Evolutionary conservation across 2,888 invertebrate species (phyloP), one percentile per base, ranked within the genome.

Genomic region (Eupithecia pulchellata): DNA sequence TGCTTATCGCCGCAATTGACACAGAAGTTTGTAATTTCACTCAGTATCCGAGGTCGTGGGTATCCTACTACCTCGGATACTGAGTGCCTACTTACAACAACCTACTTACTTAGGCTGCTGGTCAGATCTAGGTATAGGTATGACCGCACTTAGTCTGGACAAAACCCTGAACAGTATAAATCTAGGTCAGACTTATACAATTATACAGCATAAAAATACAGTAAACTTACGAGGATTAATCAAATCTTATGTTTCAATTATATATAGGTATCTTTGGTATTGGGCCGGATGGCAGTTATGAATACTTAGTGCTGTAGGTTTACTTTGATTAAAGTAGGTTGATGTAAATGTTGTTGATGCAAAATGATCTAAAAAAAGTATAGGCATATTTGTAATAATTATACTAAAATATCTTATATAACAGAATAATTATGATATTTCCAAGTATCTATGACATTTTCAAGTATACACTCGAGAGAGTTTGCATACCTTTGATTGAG

Each of bases 1-100:
- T 72, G 75, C 80, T 77, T 82, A 84, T 77, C 77, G 81, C 83
- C 84, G 63, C 87, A 86, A 84, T 83, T 72, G 27, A 80, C 64
- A 42, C 78, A 68, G 39, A 42, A 20, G 30, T 29, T 65, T 72
- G 75, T 73, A 72, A 76, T 66, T 42, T 11, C 65, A 72, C 68
- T 75, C 58, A 66, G 62, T 30, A n/a, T 34, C 34, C 61, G 61
- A 61, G 32, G 61, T 61, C 32, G 30, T 29, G 6, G 2, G 27
- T n/a, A n/a, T n/a, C n/a, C n/a, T n/a, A n/a, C n/a, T n/a, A n/a
- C n/a, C n/a, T n/a, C n/a, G n/a, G n/a, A n/a, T n/a, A n/a, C n/a
- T n/a, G n/a, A n/a, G 17, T 29, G 6, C 11, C 1, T 47, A 47
- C 1, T 0, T 55, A 57, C n/a, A n/a, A n/a, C n/a, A n/a, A n/a